These are phyloP conservation scores for Poeciliopsis presidionis DNA, from an alignment of 2,797 vertebrate species.

Conservation along the genomic window DNA sequence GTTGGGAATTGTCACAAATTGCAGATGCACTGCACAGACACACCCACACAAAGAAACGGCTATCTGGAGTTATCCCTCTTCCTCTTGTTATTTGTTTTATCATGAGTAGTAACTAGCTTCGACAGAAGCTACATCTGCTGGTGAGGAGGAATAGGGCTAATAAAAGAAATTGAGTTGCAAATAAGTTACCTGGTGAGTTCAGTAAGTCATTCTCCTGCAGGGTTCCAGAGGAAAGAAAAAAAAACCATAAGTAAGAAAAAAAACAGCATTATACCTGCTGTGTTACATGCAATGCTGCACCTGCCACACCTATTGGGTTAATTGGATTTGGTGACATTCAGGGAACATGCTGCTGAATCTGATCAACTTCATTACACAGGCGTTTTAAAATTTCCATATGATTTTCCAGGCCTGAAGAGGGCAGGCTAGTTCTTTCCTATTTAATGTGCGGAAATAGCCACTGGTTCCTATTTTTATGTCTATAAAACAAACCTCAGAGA, in stretches of 20 bases:
- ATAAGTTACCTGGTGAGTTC: constrained; percentile 72
- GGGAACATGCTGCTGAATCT: constrained; percentile 21
- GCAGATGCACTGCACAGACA: constrained; percentile 35
- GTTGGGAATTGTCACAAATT: constrained; percentile 62
- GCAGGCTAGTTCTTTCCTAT: constrained; percentile 67
- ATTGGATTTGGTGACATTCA: constrained; percentile 66
- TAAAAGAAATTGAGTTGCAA: constrained; percentile 79
- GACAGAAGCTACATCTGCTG: constrained; percentile 52
- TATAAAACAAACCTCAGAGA: constrained; percentile 2
- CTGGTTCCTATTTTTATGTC: constrained; percentile 12
- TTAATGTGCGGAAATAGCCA: neutral
- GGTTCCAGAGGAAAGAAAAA: constrained; percentile 34
- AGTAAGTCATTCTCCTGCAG: constrained; percentile 59
- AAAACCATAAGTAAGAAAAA: neutral
- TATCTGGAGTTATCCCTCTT: constrained; percentile 19
- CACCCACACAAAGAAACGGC: constrained; percentile 20
- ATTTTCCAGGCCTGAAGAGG: constrained; percentile 87
- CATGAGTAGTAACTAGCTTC: constrained; percentile 59
- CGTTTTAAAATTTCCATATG: constrained; percentile 36
- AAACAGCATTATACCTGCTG: constrained; percentile 33
- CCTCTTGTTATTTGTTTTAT: constrained; percentile 32
- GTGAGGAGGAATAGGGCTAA: constrained; percentile 66
- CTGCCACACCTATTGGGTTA: constrained; percentile 67
- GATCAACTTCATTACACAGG: constrained; percentile 21
- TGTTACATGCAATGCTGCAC: constrained; percentile 46